Base-by-base conservation (phyloP, 2,797 vertebrate species). In the Percopsis omiscomaycus region DNA sequence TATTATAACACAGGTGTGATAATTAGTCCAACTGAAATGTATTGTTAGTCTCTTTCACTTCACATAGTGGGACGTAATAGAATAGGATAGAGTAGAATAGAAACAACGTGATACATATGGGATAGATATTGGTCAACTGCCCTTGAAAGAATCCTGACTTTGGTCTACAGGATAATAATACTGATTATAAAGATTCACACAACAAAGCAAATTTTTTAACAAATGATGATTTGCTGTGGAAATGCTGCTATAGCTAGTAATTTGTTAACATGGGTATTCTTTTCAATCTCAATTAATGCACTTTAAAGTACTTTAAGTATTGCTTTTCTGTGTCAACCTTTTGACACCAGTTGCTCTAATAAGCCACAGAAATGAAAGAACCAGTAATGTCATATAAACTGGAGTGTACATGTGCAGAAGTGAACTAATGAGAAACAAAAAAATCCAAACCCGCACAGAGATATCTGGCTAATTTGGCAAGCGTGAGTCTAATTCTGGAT, bases 401-500 rank as follows among this genome's bases (percentile, higher is more conserved):
- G 22, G 32, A 32, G 37, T 42, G 37, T 42, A 9, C 37, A 22
- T 22, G 22, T 42, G 37, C 37, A 42, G 9, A 42, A 42, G 37
- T 42, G 37, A 42, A 42, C 37, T 42, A 42, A 42, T 42, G 37
- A 42, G 37, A 42, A 42, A 42, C 37, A 42, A 59, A 74, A 66
- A 74, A 84, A 84, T 27, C 71, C 77, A 82, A 83, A 86, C 65
- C 79, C 74, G 78, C 66, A 57, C 61, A 63, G 59, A 77, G 75
- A 84, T 69, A 82, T 69, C 50, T 68, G 79, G 77, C 75, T 78
- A 87, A 87, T 87, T 90, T 85, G 81, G 81, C 73, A 44, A 84
- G 85, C 80, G 79, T 30, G 68, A 75, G 81, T 87, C 86, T 89
- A 89, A 91, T 90, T 88, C 86, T 82, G 79, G 84, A 91, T 90